These are phyloP conservation scores for Luperina nickerlii DNA, from an alignment of 2,888 invertebrate species.

Conservation along the genomic window DNA sequence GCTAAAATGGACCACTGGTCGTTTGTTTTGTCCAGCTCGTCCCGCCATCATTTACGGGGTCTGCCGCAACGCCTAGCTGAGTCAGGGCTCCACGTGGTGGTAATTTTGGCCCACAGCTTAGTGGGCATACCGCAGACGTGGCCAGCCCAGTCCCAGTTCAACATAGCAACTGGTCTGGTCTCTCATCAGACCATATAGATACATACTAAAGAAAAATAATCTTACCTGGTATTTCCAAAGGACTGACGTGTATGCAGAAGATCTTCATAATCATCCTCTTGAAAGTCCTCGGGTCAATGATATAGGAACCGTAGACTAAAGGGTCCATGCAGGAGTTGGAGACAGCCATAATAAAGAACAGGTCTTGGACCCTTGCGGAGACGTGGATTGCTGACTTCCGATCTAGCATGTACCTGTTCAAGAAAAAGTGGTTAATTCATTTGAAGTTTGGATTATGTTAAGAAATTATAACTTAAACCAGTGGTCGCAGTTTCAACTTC, in stretches of 20 bases:
- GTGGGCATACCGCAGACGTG: too few relatives aligned
- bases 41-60: too few relatives aligned
- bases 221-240: slow-evolving; percentile 78
- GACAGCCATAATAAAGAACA: slow-evolving; percentile 94
- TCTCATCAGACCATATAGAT: too few relatives aligned
- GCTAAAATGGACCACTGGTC: too few relatives aligned
- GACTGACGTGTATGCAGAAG: slow-evolving; percentile 76
- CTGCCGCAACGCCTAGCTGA: too few relatives aligned
- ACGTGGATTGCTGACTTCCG: slow-evolving; percentile 92
- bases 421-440: not conserved
- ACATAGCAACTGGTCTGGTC: too few relatives aligned
- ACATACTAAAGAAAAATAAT: too few relatives aligned
- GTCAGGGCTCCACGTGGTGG: too few relatives aligned
- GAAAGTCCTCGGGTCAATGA: slow-evolving; percentile 88
- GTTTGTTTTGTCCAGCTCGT: too few relatives aligned
- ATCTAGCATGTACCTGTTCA: slow-evolving; percentile 92
- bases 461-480: not conserved
- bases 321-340: slow-evolving; percentile 96
- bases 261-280: slow-evolving; percentile 77
- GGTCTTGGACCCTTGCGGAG: slow-evolving; percentile 92
- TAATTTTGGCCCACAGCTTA: too few relatives aligned
- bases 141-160: too few relatives aligned
- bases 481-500: too few relatives aligned
- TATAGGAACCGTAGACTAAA: slow-evolving; percentile 93
- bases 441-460: not conserved